Conservation (phyloP, 2,113 vertebrate species). For the Phylloscopus trochiloides region DNA sequence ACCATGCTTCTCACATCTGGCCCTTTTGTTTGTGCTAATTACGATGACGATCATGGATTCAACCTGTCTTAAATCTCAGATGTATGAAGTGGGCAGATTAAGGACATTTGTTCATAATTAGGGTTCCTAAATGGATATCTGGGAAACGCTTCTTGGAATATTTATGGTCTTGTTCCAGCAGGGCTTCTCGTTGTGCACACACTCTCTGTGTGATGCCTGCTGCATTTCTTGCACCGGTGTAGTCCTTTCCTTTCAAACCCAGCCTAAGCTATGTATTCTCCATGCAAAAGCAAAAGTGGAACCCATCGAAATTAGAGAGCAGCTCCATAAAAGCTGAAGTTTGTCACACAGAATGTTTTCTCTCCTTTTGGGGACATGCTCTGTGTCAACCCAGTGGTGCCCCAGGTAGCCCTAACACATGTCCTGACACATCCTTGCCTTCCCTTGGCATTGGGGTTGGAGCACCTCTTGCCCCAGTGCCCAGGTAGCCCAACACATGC, state of each 20-base stretch:
- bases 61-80: constrained; percentile 23
- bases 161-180: neutral
- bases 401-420: neutral
- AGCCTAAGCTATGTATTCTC: neutral
- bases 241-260: neutral
- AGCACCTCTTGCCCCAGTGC: neutral
- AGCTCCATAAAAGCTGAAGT: neutral
- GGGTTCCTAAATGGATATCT: constrained; percentile 25
- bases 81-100: constrained; percentile 28
- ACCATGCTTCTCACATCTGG: constrained; percentile 12
- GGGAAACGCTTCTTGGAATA: constrained; percentile 11
- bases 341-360: neutral
- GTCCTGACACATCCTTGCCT: neutral
- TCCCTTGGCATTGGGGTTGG: neutral
- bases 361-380: neutral
- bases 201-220: neutral
- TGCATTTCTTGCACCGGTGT: neutral
- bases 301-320: neutral
- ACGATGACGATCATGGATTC: neutral
- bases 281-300: neutral
- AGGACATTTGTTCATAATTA: constrained; percentile 36
- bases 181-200: neutral
- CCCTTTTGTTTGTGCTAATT: constrained; percentile 43
- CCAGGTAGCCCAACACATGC: neutral
- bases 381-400: neutral